Conservation (phyloP, 2,113 vertebrate species). For the Sceloporus undulatus region DNA sequence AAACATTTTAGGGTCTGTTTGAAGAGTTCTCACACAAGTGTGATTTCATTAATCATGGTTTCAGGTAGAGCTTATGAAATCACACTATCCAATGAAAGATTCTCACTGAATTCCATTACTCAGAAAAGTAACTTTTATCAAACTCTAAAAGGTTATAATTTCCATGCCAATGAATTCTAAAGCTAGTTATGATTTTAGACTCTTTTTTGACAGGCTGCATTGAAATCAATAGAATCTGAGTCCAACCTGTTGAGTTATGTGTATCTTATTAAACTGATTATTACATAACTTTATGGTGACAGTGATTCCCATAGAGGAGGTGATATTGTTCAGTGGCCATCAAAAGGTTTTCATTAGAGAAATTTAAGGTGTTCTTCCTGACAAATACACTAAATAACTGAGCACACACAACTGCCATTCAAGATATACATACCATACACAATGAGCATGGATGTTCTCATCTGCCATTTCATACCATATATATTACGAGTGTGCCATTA, state of each 20-base stretch:
- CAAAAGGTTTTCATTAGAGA: conserved; percentile 19
- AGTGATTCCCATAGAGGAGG: neutral
- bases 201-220: neutral
- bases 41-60: neutral
- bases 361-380: conserved; percentile 53
- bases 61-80: neutral
- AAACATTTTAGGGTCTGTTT: conserved; percentile 11
- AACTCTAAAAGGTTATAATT: neutral
- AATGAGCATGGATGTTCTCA: conserved; percentile 75
- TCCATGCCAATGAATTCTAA: neutral
- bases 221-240: neutral
- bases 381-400: conserved; percentile 37
- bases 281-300: conserved; percentile 25
- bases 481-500: conserved; percentile 71
- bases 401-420: conserved; percentile 71
- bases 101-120: neutral
- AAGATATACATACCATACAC: conserved; percentile 76
- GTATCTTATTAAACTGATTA: neutral
- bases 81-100: neutral
- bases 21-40: neutral
- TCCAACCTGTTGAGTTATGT: neutral
- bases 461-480: conserved; percentile 69
- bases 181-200: neutral
- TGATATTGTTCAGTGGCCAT: conserved; percentile 28
- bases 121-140: neutral